These are phyloP conservation scores for Megalops atlanticus DNA, from an alignment of 2,113 vertebrate species.

Conservation along the genomic window DNA sequence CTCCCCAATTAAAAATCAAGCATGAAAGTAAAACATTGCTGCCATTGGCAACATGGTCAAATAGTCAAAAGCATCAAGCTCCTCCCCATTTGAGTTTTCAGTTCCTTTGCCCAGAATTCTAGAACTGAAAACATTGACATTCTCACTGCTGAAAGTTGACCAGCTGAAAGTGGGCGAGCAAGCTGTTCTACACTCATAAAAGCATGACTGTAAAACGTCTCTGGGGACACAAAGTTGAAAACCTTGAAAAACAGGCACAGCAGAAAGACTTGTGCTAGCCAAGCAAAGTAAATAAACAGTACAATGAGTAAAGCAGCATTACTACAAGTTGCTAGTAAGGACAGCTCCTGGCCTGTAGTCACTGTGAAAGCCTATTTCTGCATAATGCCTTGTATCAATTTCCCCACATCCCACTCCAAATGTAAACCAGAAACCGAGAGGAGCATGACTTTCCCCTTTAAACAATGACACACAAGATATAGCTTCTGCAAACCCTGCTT, in stretches of 20 bases:
- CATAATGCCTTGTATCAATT: neutral
- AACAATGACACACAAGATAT: neutral
- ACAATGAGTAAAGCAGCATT: neutral
- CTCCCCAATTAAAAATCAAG: constrained; percentile 30
- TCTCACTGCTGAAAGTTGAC: neutral
- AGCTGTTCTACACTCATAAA: neutral
- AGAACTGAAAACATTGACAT: constrained; percentile 5
- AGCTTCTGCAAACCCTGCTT: neutral
- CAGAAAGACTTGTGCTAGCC: neutral
- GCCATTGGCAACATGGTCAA: constrained; percentile 9
- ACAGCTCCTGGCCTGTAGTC: neutral
- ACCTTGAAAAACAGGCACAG: neutral
- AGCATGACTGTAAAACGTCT: neutral
- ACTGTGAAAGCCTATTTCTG: neutral
- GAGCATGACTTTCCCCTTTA: neutral
- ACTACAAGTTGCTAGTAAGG: neutral
- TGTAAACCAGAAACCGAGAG: neutral
- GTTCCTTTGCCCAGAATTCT: neutral
- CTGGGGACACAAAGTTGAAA: too few relatives aligned
- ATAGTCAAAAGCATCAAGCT: neutral
- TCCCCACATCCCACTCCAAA: neutral
- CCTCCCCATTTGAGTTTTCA: neutral
- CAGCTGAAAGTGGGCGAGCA: neutral
- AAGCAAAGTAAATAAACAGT: neutral
- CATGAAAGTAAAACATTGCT: constrained; percentile 38